Conservation (phyloP, 1,140 invertebrate species). For the Zaprionus taronus region DNA sequence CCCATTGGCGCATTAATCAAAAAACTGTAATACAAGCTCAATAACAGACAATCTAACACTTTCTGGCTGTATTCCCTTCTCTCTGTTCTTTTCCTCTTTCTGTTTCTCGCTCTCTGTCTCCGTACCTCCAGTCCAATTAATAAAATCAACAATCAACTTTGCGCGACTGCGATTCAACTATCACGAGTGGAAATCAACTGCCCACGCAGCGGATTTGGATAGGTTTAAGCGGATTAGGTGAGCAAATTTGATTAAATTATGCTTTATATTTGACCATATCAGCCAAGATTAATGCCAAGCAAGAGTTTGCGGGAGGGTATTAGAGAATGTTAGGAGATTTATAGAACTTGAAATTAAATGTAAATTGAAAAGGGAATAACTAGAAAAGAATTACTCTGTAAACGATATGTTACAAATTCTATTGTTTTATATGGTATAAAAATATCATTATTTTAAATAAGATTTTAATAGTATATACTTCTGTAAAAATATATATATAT, state of each 20-base stretch:
- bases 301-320: neutral
- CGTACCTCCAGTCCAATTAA: slow-evolving; percentile 69
- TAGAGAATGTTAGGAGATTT: neutral
- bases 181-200: slow-evolving; percentile 70
- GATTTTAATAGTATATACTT: too few relatives aligned
- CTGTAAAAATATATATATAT: too few relatives aligned
- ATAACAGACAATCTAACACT: slow-evolving; percentile 81
- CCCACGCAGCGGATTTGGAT: slow-evolving; percentile 55
- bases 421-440: too few relatives aligned
- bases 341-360: neutral
- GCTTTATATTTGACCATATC: slow-evolving; percentile 55
- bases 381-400: too few relatives aligned
- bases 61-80: slow-evolving; percentile 41
- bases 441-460: too few relatives aligned
- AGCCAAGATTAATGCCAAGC: slow-evolving; percentile 6
- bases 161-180: slow-evolving; percentile 50
- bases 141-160: slow-evolving; percentile 70
- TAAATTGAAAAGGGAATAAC: too few relatives aligned
- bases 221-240: slow-evolving; percentile 44
- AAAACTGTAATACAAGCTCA: slow-evolving; percentile 72
- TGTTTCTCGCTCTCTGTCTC: neutral
- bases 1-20: slow-evolving; percentile 66
- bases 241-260: slow-evolving; percentile 74
- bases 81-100: neutral
- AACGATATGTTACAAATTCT: too few relatives aligned